Base-by-base conservation (phyloP, 2,888 invertebrate species). In the Synanthedon tipuliformis region DNA sequence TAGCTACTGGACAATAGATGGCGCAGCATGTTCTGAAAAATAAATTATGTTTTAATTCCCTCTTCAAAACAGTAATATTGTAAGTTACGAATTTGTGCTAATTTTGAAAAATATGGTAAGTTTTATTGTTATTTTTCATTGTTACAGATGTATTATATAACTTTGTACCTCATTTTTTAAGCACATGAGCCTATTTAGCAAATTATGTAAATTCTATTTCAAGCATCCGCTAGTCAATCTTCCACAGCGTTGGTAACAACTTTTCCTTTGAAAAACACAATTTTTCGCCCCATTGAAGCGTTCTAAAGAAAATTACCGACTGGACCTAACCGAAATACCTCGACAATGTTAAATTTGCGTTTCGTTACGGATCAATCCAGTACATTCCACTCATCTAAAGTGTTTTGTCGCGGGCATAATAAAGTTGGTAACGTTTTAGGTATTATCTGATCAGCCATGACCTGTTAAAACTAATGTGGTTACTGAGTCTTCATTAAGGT, bases 211-310 rank as follows among this genome's bases (percentile, higher is more conserved):
- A 49, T 52, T 27, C 23, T 41, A 27, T n/a, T 34, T 27, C 7
- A 16, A 27, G 54, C 51, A 56, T 53, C 57, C 55, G 59, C 61
- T 61, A 62, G 56, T 60, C 63, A 70, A 67, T 71, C 66, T 71
- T 70, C 65, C 64, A 68, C 64, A 67, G 63, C 57, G 62, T 64
- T 63, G 64, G 64, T 60, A 68, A 66, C 68, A 54, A 56, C 58
- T 34, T 59, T 69, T 73, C 72, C 75, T 78, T 81, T 81, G 77
- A 81, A 84, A 82, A 78, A 80, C 73, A 71, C 78, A 81, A 80
- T 82, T 84, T 78, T 77, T 79, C 82, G 78, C 77, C 64, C 71
- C 82, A 85, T 65, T 73, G 77, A 75, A 84, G 78, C 83, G 79
- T 71, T 77, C 68, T 71, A 77, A 84, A 81, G 81, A 85, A 82